These are phyloP conservation scores for Scaptomyza cyrtandrae DNA, from an alignment of 2,888 invertebrate species.

Conservation along the genomic window DNA sequence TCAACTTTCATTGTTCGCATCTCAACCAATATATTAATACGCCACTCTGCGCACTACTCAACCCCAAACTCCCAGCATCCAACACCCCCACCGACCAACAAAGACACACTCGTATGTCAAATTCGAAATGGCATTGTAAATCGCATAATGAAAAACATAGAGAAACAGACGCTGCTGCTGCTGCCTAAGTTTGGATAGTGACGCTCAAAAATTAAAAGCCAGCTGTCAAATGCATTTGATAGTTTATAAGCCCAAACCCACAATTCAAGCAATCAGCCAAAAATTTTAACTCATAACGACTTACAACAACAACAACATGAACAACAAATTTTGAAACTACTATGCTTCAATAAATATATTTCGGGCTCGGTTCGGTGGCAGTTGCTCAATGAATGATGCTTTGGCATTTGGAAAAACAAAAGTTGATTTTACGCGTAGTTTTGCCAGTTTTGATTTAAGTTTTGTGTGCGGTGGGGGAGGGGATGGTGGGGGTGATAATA, in stretches of 20 bases:
- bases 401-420: conserved; percentile 43
- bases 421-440: conserved; percentile 63
- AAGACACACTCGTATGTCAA: conserved; percentile 4
- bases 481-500: neutral
- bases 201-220: conserved; percentile 64
- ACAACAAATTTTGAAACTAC: conserved; percentile 60
- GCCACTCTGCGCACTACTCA: neutral
- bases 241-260: conserved; percentile 52
- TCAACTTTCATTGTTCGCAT: neutral
- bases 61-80: neutral
- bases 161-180: conserved; percentile 12
- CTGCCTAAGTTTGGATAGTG: neutral
- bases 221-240: conserved; percentile 76
- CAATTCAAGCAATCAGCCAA: neutral
- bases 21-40: neutral
- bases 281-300: neutral
- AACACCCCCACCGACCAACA: no score
- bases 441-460: conserved; percentile 58
- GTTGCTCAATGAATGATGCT: conserved; percentile 6
- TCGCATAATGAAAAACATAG: conserved; percentile 10
- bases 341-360: conserved; percentile 59
- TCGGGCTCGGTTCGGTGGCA: neutral
- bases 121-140: conserved; percentile 9
- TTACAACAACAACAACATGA: neutral
- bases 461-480: neutral